These are phyloP conservation scores for Lasioglossum lativentre DNA, from an alignment of 2,888 invertebrate genomes.

Conservation along the genomic window DNA sequence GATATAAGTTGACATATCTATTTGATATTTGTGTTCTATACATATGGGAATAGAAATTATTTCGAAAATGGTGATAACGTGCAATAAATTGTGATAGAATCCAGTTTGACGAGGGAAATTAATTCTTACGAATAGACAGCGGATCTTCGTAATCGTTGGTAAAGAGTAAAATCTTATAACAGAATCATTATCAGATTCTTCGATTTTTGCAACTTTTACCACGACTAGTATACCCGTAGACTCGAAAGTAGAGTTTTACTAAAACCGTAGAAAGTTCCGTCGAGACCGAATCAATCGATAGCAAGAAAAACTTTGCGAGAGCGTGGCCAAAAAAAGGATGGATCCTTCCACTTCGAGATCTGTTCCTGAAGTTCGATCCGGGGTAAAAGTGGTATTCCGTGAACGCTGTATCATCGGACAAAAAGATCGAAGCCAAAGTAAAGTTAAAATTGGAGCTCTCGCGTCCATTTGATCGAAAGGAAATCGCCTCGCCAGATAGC, in stretches of 20 bases:
- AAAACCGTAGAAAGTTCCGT: slow-evolving; percentile 31
- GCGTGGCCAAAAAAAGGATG: slow-evolving; percentile 3
- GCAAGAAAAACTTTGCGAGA: slow-evolving; percentile 17
- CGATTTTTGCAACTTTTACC: slow-evolving; percentile 23
- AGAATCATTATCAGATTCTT: neutral
- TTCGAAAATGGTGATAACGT: neutral
- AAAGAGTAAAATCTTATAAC: neutral
- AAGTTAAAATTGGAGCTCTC: slow-evolving; percentile 11
- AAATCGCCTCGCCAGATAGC: neutral
- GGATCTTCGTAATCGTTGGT: neutral
- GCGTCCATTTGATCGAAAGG: neutral
- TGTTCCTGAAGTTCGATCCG: slow-evolving; percentile 8
- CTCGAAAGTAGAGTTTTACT: slow-evolving; percentile 21
- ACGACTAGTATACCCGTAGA: neutral
- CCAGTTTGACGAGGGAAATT: neutral
- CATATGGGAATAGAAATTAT: too few relatives aligned
- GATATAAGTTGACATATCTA: too few relatives aligned
- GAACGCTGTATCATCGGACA: slow-evolving; percentile 7
- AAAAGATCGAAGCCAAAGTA: neutral
- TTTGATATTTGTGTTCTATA: too few relatives aligned
- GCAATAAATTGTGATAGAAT: neutral
- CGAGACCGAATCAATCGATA: slow-evolving; percentile 34
- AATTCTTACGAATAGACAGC: neutral
- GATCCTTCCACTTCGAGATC: slow-evolving; percentile 3
- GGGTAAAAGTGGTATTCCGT: slow-evolving; percentile 14